phyloP scores from a whole-genome alignment of 2,113 vertebrate genomes.

The Eptatretus burgeri region DNA sequence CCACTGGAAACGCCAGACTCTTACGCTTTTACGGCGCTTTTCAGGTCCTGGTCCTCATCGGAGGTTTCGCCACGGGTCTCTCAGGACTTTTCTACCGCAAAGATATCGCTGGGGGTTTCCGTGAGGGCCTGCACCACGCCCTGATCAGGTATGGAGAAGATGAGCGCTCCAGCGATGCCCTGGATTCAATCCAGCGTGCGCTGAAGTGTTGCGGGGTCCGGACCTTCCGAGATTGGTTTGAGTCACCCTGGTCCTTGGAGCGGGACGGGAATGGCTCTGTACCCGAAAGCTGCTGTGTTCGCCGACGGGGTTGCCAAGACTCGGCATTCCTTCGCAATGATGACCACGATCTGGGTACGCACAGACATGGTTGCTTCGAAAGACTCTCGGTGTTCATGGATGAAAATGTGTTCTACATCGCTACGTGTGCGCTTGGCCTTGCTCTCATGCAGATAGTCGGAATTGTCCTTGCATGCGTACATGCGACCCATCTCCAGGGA shows the following conservation, averaged over 20 bases:
- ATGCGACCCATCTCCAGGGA: constrained; percentile 20
- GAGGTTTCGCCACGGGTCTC: constrained; percentile 29
- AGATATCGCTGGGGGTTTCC: constrained; percentile 35
- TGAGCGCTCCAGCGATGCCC: constrained; percentile 25
- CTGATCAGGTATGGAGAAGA: constrained; percentile 30
- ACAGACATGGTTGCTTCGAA: constrained; percentile 31
- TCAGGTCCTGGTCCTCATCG: constrained; percentile 24
- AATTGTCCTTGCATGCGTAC: constrained; percentile 28
- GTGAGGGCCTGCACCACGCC: constrained; percentile 26
- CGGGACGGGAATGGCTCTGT: constrained; percentile 18
- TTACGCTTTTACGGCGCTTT: constrained; percentile 33
- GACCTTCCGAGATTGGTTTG: constrained; percentile 40
- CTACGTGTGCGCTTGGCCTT: constrained; percentile 30
- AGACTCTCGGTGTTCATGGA: constrained; percentile 35
- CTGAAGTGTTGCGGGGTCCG: constrained; percentile 40
- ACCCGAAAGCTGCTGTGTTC: constrained; percentile 39
- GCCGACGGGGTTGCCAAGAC: constrained; percentile 26
- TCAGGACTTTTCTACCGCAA: constrained; percentile 35
- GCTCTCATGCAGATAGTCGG: constrained; percentile 30
- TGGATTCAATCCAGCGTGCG: constrained; percentile 34
- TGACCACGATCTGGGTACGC: constrained; percentile 15
- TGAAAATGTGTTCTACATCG: constrained; percentile 35
- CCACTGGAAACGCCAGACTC: constrained; percentile 31
- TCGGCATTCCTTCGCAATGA: constrained; percentile 16
- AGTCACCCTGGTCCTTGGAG: constrained; percentile 28